These are phyloP conservation scores for Ashinkailepas kermadecensis DNA, from an alignment of 2,888 invertebrate genomes.

Conservation along the genomic window DNA sequence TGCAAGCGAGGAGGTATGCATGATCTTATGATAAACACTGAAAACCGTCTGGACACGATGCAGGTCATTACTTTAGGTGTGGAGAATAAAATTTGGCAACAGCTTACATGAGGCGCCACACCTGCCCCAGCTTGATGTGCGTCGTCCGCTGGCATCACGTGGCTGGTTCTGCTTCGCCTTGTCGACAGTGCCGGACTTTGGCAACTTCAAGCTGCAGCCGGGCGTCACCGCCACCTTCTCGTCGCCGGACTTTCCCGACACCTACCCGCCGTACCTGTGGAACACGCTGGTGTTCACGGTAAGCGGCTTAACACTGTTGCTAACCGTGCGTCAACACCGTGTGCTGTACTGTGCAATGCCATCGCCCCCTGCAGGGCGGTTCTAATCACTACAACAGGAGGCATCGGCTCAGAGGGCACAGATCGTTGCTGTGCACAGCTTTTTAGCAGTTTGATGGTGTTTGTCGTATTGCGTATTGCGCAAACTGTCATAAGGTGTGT, in stretches of 20 bases:
- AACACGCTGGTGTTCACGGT: background rate
- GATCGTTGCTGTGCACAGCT: background rate
- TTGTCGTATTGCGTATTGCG: too few relatives aligned
- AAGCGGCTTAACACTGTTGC: background rate
- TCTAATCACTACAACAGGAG: background rate
- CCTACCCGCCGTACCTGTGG: background rate
- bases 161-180: background rate
- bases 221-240: background rate
- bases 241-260: background rate
- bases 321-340: background rate
- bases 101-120: background rate
- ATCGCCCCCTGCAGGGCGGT: too few relatives aligned
- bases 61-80: background rate
- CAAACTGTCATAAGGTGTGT: too few relatives aligned
- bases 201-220: background rate
- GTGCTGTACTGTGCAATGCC: too few relatives aligned
- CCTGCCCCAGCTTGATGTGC: background rate
- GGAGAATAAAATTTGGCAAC: background rate
- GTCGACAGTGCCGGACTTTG: slow-evolving; percentile 1
- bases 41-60: too few relatives aligned
- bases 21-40: too few relatives aligned
- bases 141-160: background rate
- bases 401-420: too few relatives aligned
- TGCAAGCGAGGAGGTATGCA: too few relatives aligned
- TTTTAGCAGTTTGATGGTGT: background rate